Conservation (phyloP, 1,140 invertebrate genomes). For the Aplysia californica region DNA sequence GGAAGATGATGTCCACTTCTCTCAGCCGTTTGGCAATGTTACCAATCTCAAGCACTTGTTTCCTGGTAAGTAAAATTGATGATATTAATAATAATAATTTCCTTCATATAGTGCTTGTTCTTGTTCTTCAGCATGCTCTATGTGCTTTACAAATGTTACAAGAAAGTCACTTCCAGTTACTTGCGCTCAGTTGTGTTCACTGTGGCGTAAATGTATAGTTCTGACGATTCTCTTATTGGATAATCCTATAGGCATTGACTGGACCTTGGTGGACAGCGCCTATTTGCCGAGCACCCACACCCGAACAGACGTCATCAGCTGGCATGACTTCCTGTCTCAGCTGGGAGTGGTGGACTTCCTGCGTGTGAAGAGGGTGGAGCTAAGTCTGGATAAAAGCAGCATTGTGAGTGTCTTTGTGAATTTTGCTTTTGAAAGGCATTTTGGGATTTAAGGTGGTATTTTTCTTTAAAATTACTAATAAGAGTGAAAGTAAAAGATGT, state of each 20-base stretch:
- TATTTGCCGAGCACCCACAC: slow-evolving; percentile 43
- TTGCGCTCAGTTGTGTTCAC: no score
- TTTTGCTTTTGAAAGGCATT: background rate
- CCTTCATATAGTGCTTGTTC: no score
- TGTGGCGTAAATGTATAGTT: no score
- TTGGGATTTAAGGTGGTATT: background rate
- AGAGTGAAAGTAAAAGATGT: no score
- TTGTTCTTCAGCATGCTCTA: no score
- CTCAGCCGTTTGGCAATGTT: slow-evolving; percentile 48
- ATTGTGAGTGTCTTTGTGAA: slow-evolving; percentile 2
- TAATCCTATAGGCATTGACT: slow-evolving; percentile 64
- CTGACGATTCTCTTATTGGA: no score
- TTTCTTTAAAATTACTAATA: no score
- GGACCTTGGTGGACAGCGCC: slow-evolving; percentile 49
- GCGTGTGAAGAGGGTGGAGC: slow-evolving; percentile 27
- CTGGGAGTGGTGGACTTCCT: slow-evolving; percentile 58
- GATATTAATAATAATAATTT: no score
- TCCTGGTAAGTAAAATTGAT: slow-evolving; percentile 40
- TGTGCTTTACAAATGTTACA: no score
- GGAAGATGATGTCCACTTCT: slow-evolving; percentile 52
- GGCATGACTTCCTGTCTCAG: slow-evolving; percentile 57
- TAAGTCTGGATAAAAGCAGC: slow-evolving; percentile 8
- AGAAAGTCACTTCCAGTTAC: no score
- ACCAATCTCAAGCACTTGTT: slow-evolving; percentile 44
- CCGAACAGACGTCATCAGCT: slow-evolving; percentile 29